Base-by-base conservation (phyloP, 1,140 invertebrate genomes). In the Sycobia sp. region DNA sequence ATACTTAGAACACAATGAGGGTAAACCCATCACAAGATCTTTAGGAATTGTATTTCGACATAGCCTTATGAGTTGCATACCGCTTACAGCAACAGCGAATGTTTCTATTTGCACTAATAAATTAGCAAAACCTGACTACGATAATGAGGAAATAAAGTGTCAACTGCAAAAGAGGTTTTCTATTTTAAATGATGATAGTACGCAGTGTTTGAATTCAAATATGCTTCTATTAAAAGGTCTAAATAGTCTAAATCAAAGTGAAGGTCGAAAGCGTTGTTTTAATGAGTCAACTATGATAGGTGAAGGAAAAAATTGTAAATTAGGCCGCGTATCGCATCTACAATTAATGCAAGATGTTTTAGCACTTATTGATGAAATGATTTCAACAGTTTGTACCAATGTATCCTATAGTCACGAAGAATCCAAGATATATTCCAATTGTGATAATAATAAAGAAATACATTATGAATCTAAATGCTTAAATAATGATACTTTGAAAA, bases 1-100 rank as follows among this genome's bases (percentile, higher is more conserved):
- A 77, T 91, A 89, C 75, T 79, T 96, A 32, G 88, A 94, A 71
- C 86, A 88, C 63, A 86, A 90, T 50, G 83, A 84, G 58, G 78
- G 82, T 39, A 84, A 85, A 72, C 68, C 72, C 1, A 27, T 84
- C n/a, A 82, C 81, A 41, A 77, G 74, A 57, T 78, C 79, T 1
- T 53, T 81, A 4, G 77, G 75, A 0, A 60, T 69, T 9, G 57
- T 79, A 10, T 76, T 84, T 20, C 70, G 76, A 23, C 67, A 71
- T 29, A 72, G 79, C 46, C 56, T 84, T 0, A 75, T 77, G 14
- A 74, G 77, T 18, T 79, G 80, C 39, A 73, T 79, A 0, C 75
- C 73, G 4, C 74, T 79, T 34, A 71, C 81, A 0, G 84, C 84
- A 29, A 81, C 82, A 69, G 76, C 72, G 7, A 80, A 79, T 56